Conservation (phyloP, 2,113 vertebrate genomes). For the Microcebus tavaratra region DNA sequence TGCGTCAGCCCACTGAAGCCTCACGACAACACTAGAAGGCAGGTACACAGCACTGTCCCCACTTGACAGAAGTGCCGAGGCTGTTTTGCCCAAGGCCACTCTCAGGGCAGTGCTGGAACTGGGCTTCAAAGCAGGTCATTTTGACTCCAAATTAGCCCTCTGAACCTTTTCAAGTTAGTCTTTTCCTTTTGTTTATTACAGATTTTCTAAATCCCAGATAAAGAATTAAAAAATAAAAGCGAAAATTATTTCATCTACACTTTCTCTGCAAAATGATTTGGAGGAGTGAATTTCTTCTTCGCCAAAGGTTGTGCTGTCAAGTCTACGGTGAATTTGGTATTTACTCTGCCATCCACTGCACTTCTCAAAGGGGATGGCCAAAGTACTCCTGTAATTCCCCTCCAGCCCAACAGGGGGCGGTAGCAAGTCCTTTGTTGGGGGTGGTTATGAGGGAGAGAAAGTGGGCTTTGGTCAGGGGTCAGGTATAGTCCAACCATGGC, state of each 20-base stretch:
- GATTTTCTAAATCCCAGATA: neutral
- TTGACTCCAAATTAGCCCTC: neutral
- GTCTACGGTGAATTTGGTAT: neutral
- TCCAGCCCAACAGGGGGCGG: neutral
- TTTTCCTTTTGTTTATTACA: neutral
- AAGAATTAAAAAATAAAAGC: neutral
- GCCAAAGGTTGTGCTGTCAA: neutral
- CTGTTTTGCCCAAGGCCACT: neutral
- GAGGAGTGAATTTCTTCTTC: neutral
- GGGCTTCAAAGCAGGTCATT: neutral
- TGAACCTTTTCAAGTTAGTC: rapidly evolving
- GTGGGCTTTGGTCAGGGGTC: rapidly evolving
- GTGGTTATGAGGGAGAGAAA: neutral
- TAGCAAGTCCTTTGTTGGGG: neutral
- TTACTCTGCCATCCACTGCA: rapidly evolving
- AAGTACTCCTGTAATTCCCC: neutral
- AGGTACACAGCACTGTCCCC: neutral
- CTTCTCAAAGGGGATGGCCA: neutral
- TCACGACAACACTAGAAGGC: neutral
- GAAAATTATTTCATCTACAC: neutral
- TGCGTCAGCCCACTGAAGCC: rapidly evolving
- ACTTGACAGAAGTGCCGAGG: neutral
- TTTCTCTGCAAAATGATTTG: neutral
- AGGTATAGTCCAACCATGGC: rapidly evolving
- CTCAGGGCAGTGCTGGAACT: neutral